Evolutionary conservation across 2,888 invertebrate genomes (phyloP).

Genomic region (Luffia ferchaultella): DNA sequence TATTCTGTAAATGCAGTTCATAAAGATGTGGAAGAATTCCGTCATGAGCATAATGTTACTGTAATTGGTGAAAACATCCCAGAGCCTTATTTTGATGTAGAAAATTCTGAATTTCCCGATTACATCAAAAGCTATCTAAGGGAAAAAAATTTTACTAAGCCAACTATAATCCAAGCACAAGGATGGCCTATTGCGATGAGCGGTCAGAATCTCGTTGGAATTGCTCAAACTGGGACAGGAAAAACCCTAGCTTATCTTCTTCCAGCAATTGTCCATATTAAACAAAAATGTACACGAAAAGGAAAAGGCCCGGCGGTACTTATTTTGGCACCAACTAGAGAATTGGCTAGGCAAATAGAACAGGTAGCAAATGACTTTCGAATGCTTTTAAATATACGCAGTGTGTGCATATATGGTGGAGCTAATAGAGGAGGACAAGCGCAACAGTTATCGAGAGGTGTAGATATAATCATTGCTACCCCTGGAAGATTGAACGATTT

Average conservation of each 20-base stretch:
- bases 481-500: slow-evolving; percentile 89
- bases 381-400: slow-evolving; percentile 72
- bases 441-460: slow-evolving; percentile 71
- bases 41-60: slow-evolving; percentile 74
- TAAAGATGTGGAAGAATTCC: slow-evolving; percentile 67
- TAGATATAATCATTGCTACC: slow-evolving; percentile 88
- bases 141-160: slow-evolving; percentile 71
- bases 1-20: slow-evolving; percentile 35
- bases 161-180: slow-evolving; percentile 85
- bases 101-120: slow-evolving; percentile 78
- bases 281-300: slow-evolving; percentile 72
- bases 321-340: slow-evolving; percentile 81
- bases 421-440: slow-evolving; percentile 76
- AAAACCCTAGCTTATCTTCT: slow-evolving; percentile 80
- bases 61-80: slow-evolving; percentile 75
- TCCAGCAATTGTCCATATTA: slow-evolving; percentile 86
- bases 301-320: slow-evolving; percentile 84
- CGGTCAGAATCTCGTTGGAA: slow-evolving; percentile 84
- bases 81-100: slow-evolving; percentile 77
- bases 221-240: slow-evolving; percentile 84
- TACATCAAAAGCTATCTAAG: slow-evolving; percentile 71
- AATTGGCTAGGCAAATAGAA: slow-evolving; percentile 81
- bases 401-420: slow-evolving; percentile 89
- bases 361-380: slow-evolving; percentile 82
- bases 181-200: slow-evolving; percentile 86